These are phyloP conservation scores for Agrypnus murinus DNA, from an alignment of 2,888 invertebrate genomes.

Conservation along the genomic window DNA sequence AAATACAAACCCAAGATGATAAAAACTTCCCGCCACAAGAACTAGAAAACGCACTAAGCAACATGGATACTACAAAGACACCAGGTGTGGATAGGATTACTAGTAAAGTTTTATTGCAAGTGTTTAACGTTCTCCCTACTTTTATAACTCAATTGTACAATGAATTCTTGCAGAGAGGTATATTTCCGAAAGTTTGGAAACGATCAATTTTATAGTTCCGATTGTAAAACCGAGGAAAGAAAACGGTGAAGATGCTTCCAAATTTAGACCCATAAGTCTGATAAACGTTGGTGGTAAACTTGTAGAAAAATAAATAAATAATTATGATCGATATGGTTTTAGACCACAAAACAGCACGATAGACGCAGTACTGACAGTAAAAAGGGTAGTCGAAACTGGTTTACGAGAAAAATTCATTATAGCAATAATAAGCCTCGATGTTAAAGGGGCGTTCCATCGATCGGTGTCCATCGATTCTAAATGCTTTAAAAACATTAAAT, in stretches of 20 bases:
- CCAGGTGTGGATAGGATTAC: too few relatives aligned
- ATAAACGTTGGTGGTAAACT: neutral
- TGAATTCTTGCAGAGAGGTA: neutral
- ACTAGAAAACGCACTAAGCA: neutral
- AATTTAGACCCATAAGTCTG: neutral
- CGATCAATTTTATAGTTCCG: neutral
- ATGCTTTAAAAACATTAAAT: too few relatives aligned
- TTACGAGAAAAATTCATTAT: too few relatives aligned
- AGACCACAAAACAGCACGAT: too few relatives aligned
- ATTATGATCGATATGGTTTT: too few relatives aligned
- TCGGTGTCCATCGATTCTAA: too few relatives aligned
- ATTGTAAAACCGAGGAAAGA: constrained; percentile 7
- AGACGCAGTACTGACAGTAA: too few relatives aligned
- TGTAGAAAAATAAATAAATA: neutral
- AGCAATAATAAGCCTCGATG: too few relatives aligned
- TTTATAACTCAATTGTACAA: neutral
- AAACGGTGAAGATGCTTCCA: neutral
- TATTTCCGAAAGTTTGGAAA: constrained; percentile 2
- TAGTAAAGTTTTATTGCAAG: too few relatives aligned
- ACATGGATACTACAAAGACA: neutral
- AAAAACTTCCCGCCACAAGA: neutral
- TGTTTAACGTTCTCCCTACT: too few relatives aligned
- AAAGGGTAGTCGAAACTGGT: too few relatives aligned
- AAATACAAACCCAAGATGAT: neutral
- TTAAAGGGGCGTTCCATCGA: too few relatives aligned